Percentiles rank a stretch among this genome's conserved stretches.
These are phyloP conservation scores for Andricus quercusramuli DNA, from an alignment of 2,888 invertebrate genomes.

Conservation along the genomic window DNA sequence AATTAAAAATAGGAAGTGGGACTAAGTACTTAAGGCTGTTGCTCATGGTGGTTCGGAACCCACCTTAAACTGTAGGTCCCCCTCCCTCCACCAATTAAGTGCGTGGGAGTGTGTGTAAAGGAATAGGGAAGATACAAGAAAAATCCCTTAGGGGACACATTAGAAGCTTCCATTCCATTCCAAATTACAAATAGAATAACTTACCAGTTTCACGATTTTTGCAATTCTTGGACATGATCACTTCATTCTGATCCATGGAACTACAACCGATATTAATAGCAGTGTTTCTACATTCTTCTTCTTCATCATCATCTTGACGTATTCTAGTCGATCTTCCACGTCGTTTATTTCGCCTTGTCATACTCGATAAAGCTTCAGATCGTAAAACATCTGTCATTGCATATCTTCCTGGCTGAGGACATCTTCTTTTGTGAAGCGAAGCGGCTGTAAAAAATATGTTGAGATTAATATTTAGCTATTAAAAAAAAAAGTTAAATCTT, in stretches of 20 bases:
- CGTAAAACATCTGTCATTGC: slow-evolving; percentile 42
- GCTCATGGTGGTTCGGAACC: no score
- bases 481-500: neutral
- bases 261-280: slow-evolving; percentile 74
- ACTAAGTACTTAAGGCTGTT: no score
- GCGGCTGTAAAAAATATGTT: slow-evolving; percentile 80
- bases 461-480: neutral
- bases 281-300: slow-evolving; percentile 69
- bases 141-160: no score
- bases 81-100: no score
- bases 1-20: no score
- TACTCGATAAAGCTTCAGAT: slow-evolving; percentile 46
- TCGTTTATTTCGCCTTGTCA: slow-evolving; percentile 64
- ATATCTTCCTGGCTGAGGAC: slow-evolving; percentile 86
- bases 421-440: slow-evolving; percentile 82
- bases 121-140: no score
- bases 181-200: neutral
- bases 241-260: slow-evolving; percentile 72
- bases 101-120: no score
- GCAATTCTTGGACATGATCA: slow-evolving; percentile 73
- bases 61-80: no score
- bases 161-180: no score
- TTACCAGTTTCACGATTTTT: slow-evolving; percentile 68
- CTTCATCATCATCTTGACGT: slow-evolving; percentile 60
- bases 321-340: slow-evolving; percentile 58